Evolutionary conservation across 1,140 invertebrate species (phyloP), one percentile per base, ranked within the genome.

Genomic region (Pseudomyrmex flavicornis): DNA sequence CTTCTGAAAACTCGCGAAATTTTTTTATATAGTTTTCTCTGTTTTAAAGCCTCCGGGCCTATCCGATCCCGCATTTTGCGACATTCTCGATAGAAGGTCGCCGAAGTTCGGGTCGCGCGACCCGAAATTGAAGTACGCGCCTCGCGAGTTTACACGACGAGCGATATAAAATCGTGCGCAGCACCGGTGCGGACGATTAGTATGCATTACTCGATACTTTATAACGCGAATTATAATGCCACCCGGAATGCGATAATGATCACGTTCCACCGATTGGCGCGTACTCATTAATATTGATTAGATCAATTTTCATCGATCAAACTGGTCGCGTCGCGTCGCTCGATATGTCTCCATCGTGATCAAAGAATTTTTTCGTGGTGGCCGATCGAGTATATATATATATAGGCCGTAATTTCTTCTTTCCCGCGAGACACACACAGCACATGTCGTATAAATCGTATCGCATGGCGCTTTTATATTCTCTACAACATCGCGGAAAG

Each of bases 261-360:
- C 59, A 54, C 48, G 35, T 72, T 82, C 26, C 52, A 35, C 12
- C 85, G 77, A 72, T 72, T 75, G 65, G 35, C 54, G 44, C 17
- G n/a, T 12, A 44, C 12, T 77, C 68, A 86, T 88, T 86, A 88
- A 86, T 84, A 88, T 84, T 74, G 73, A 86, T 86, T 56, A 26
- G 15, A 73, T 83, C 77, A 63, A 87, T 76, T 75, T 82, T 73
- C 83, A 85, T 87, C 72, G 83, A 85, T 85, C 80, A 74, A 48
- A 56, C 22, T 15, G 12, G 17, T 68, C 80, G 44, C 52, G 9
- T 50, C 44, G 8, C 44, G 22, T 65, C 62, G 59, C 61, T 58
- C 13, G 44, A 65, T 58, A 48, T 44, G 70, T 76, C 70, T 72
- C 52, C 77, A 58, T 85, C 75, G 56, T 54, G 35, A 83, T 63